Conservation (phyloP, 2,113 vertebrate genomes). For the Ranitomeya variabilis region DNA sequence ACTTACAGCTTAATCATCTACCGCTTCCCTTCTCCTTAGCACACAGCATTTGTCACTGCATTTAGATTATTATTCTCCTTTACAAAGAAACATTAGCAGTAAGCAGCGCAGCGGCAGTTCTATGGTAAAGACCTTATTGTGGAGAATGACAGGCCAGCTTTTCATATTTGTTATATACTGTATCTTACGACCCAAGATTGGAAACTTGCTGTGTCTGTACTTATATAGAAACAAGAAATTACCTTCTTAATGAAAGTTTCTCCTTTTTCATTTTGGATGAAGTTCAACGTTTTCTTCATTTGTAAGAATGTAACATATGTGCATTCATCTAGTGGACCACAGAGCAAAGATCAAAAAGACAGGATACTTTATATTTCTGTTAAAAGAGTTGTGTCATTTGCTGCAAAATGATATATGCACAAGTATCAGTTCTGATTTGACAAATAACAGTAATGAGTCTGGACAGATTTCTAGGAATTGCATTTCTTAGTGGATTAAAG, state of each 20-base stretch:
- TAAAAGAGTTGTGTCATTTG: not conserved
- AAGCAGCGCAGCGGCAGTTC: not conserved
- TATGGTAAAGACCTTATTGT: not conserved
- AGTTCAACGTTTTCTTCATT: not conserved
- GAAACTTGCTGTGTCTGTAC: not conserved
- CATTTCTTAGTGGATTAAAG: not conserved
- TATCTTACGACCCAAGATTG: not conserved
- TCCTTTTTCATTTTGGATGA: not conserved
- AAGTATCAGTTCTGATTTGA: slow-evolving; percentile 1
- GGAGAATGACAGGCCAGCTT: not conserved
- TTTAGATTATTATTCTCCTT: not conserved
- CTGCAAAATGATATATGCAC: not conserved
- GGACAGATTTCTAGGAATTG: not conserved
- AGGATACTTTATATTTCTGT: not conserved
- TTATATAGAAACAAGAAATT: not conserved
- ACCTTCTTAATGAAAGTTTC: not conserved
- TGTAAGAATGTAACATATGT: not conserved
- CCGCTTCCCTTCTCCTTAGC: not conserved
- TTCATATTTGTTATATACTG: not conserved
- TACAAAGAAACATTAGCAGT: not conserved
- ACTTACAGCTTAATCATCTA: slow-evolving; percentile 32
- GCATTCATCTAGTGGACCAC: not conserved
- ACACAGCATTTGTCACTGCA: not conserved
- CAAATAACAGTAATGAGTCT: not conserved
- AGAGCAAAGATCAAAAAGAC: not conserved